phyloP scores from a whole-genome alignment of 1,140 invertebrate species.

The Zophobas atratus region DNA sequence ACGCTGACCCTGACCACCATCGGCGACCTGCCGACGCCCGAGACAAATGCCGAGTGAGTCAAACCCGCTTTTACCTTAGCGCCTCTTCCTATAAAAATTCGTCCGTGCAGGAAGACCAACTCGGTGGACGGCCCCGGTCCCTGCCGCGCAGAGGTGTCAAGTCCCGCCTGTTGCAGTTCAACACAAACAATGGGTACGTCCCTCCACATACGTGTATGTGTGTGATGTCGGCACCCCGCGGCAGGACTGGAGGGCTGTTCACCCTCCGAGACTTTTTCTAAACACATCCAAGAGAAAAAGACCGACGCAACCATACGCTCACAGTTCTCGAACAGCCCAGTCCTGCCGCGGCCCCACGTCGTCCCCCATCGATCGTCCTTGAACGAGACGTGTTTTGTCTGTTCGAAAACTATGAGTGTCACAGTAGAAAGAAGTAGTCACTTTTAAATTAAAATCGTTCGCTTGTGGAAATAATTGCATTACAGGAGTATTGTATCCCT shows the following conservation, averaged over 20 bases:
- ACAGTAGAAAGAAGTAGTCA: not conserved
- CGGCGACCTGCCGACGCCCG: slow-evolving; percentile 93
- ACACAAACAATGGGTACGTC: slow-evolving; percentile 88
- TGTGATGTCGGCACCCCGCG: slow-evolving; percentile 53
- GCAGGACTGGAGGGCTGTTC: slow-evolving; percentile 65
- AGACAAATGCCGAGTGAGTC: slow-evolving; percentile 97
- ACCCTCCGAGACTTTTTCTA: slow-evolving; percentile 24
- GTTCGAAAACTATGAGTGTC: slow-evolving; percentile 73
- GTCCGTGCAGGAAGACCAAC: slow-evolving; percentile 73
- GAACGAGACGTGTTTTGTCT: slow-evolving; percentile 63
- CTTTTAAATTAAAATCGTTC: not conserved
- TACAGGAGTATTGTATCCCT: no score
- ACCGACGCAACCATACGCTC: slow-evolving; percentile 54
- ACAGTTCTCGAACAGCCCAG: slow-evolving; percentile 81
- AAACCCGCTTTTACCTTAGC: not conserved
- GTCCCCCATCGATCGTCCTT: slow-evolving; percentile 21
- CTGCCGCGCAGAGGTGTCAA: slow-evolving; percentile 88
- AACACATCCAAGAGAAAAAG: slow-evolving; percentile 6
- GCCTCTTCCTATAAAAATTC: slow-evolving; percentile 32
- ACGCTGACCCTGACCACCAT: slow-evolving; percentile 97
- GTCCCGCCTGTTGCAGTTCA: slow-evolving; percentile 90
- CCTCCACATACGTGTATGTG: slow-evolving; percentile 27
- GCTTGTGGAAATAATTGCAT: no score
- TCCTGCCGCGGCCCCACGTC: slow-evolving; percentile 69
- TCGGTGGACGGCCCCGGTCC: slow-evolving; percentile 85